phyloP scores from a whole-genome alignment of 1,140 invertebrate species.

The Drosophila tristis region DNA sequence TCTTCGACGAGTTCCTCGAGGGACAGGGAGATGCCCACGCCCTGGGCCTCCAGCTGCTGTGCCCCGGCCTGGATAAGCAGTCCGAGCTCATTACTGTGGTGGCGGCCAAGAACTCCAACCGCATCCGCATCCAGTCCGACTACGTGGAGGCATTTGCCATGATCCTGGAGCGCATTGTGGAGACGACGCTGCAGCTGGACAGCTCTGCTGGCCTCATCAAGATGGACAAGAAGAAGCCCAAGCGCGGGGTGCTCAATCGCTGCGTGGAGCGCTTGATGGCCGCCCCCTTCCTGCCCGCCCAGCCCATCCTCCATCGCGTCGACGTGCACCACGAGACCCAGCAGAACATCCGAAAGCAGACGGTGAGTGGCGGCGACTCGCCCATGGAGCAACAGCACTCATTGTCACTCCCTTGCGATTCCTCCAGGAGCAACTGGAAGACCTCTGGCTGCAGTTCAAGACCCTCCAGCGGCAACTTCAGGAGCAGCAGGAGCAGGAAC shows the following conservation, averaged over 20 bases:
- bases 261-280: slow-evolving; percentile 68
- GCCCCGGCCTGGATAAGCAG: slow-evolving; percentile 65
- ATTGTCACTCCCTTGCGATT: neutral
- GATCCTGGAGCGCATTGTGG: slow-evolving; percentile 69
- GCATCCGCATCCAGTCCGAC: slow-evolving; percentile 79
- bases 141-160: slow-evolving; percentile 72
- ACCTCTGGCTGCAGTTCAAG: slow-evolving; percentile 79
- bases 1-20: slow-evolving; percentile 71
- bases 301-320: slow-evolving; percentile 68
- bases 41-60: slow-evolving; percentile 66
- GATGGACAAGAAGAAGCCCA: slow-evolving; percentile 68
- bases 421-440: slow-evolving; percentile 67
- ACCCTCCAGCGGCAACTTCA: slow-evolving; percentile 72
- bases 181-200: slow-evolving; percentile 55
- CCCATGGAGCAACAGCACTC: neutral
- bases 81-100: slow-evolving; percentile 75
- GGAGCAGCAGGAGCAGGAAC: slow-evolving; percentile 76
- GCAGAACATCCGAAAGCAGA: slow-evolving; percentile 73
- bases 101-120: slow-evolving; percentile 79
- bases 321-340: slow-evolving; percentile 78
- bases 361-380: slow-evolving; percentile 32
- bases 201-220: slow-evolving; percentile 49
- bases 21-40: slow-evolving; percentile 67
- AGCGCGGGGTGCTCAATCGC: slow-evolving; percentile 60
- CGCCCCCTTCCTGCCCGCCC: slow-evolving; percentile 66